Conservation (phyloP, 2,888 invertebrate species). For the Drosophila histrio region DNA sequence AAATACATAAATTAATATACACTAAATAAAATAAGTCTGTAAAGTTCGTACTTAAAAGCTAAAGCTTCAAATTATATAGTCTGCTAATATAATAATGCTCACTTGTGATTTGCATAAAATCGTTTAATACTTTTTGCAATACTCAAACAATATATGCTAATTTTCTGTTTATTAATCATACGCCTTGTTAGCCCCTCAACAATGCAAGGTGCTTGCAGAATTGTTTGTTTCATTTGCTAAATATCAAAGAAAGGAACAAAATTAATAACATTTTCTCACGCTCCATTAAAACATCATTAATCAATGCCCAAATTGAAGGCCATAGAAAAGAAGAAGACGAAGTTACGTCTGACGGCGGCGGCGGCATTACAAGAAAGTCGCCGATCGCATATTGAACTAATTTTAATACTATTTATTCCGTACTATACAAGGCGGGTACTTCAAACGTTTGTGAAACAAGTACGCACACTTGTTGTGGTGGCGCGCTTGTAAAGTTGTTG, state of each 20-base stretch:
- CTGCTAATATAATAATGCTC: too few relatives aligned
- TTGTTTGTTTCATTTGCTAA: constrained; percentile 36
- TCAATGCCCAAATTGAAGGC: constrained; percentile 44
- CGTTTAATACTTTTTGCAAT: constrained; percentile 1
- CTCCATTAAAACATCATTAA: constrained; percentile 76
- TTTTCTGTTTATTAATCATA: constrained; percentile 62
- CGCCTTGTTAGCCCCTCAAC: constrained; percentile 36
- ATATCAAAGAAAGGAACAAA: neutral
- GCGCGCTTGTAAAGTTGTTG: constrained; percentile 49
- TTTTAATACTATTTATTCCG: constrained; percentile 61
- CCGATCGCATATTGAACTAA: constrained; percentile 53
- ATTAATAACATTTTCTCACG: constrained; percentile 62
- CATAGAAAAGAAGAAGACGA: constrained; percentile 25
- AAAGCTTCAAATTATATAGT: neutral
- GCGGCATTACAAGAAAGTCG: constrained; percentile 60
- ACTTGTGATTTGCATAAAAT: neutral
- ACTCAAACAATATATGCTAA: constrained; percentile 44
- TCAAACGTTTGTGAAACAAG: constrained; percentile 58
- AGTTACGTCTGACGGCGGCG: constrained; percentile 38
- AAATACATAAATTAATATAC: too few relatives aligned
- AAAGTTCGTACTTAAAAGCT: too few relatives aligned
- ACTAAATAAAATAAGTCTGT: too few relatives aligned
- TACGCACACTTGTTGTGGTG: constrained; percentile 52
- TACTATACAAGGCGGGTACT: constrained; percentile 37
- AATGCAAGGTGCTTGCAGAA: constrained; percentile 55